phyloP scores from a whole-genome alignment of 2,888 invertebrate species.

The Imbricaverruca yamaguchii region DNA sequence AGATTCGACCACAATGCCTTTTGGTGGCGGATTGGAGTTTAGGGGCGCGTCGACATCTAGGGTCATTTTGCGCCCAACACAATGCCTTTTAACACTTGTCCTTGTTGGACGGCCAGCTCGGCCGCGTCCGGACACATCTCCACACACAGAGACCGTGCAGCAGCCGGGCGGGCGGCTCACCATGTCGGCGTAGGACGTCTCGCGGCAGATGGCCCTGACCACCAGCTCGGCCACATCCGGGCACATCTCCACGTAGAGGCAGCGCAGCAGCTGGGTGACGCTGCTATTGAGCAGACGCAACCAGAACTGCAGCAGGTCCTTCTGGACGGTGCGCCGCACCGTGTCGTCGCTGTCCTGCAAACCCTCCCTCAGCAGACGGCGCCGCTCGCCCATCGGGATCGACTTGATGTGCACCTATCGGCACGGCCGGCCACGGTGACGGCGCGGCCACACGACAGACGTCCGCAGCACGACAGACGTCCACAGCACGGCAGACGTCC shows the following conservation, averaged over 20 bases:
- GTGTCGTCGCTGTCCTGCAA: constrained; percentile 53
- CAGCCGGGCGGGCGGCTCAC: background rate
- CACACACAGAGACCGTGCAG: no score
- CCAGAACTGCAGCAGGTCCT: constrained; percentile 59
- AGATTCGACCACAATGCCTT: no score
- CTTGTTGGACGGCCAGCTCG: no score
- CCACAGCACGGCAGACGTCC: no score
- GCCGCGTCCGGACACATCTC: no score
- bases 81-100: no score
- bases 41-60: no score
- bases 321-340: constrained; percentile 37
- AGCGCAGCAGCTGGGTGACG: constrained; percentile 61
- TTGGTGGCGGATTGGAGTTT: no score
- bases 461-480: no score
- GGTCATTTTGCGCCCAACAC: no score
- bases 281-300: constrained; percentile 61
- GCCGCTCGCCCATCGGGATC: constrained; percentile 57
- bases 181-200: constrained; percentile 3
- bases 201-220: constrained; percentile 48
- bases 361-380: constrained; percentile 54
- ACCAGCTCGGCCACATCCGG: constrained; percentile 50
- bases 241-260: constrained; percentile 63
- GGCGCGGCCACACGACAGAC: no score
- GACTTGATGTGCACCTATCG: constrained; percentile 50
- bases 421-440: constrained; percentile 38